A percentile compares a stretch with the other conserved stretches of the same genome.
phyloP scores from a whole-genome alignment of 2,888 invertebrate species.

The Caenorhabditis afra region DNA sequence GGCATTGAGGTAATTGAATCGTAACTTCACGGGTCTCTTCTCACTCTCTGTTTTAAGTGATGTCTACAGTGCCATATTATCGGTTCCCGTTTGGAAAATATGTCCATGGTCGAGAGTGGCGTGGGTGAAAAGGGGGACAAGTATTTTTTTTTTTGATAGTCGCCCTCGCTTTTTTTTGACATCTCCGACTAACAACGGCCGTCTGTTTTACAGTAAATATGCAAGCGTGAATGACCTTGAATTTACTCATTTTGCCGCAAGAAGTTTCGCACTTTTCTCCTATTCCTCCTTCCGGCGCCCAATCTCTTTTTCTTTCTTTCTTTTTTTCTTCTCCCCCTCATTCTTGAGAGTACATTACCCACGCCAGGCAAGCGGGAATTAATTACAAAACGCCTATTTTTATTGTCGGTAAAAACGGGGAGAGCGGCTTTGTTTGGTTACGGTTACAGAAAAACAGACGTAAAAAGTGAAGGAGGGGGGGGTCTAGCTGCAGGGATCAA shows the following conservation, averaged over 20 bases:
- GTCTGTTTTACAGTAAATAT: conserved; percentile 58
- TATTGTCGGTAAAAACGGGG: conserved; percentile 19
- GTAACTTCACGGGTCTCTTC: conserved; percentile 51
- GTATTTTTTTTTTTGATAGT: conserved; percentile 44
- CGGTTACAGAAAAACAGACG: conserved; percentile 28
- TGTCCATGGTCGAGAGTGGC: conserved; percentile 33
- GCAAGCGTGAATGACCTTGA: conserved; percentile 69
- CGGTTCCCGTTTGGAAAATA: conserved; percentile 55
- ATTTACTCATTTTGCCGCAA: conserved; percentile 56
- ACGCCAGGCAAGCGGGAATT: conserved; percentile 40
- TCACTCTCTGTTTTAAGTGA: conserved; percentile 40
- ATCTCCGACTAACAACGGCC: conserved; percentile 3
- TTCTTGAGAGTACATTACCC: conserved; percentile 55
- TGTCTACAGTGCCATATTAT: conserved; percentile 44
- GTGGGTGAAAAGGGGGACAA: conserved; percentile 14
- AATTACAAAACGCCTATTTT: conserved; percentile 59
- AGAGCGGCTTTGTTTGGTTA: conserved; percentile 49
- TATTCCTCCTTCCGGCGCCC: conserved; percentile 15
- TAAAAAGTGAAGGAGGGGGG: conserved; percentile 7
- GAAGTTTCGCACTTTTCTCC: conserved; percentile 55
- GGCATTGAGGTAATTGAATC: conserved; percentile 44
- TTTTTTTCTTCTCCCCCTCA: conserved; percentile 19
- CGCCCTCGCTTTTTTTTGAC: conserved; percentile 20
- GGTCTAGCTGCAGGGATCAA: conserved; percentile 23
- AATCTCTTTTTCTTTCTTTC: conserved; percentile 6